Percentiles rank a stretch among this genome's conserved stretches.
phyloP scores from a whole-genome alignment of 2,797 vertebrate genomes.

The Sylvia borin region DNA sequence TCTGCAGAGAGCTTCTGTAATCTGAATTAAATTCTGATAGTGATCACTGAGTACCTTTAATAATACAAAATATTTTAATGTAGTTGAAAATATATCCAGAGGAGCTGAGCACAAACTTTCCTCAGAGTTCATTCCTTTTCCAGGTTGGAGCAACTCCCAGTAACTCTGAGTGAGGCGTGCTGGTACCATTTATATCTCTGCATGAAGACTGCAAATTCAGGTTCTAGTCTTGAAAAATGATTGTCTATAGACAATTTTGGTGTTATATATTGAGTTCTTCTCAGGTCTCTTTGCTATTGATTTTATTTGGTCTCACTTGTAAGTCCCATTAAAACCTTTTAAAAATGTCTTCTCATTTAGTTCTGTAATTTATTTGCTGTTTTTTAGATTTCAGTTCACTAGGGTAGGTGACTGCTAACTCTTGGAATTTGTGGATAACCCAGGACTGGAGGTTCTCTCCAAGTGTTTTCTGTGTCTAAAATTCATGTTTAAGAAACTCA shows the following conservation, averaged over 20 bases:
- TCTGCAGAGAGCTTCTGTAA: not conserved
- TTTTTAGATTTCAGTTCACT: not conserved
- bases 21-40: not conserved
- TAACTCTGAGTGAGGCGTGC: too few relatives aligned
- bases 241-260: not conserved
- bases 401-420: not conserved
- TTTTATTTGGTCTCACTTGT: not conserved
- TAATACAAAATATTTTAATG: not conserved
- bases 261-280: not conserved
- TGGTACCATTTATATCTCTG: not conserved
- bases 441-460: not conserved
- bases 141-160: not conserved
- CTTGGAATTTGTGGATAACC: not conserved
- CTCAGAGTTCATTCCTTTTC: not conserved
- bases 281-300: not conserved
- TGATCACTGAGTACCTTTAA: not conserved
- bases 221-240: not conserved
- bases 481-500: not conserved
- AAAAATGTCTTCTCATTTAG: not conserved
- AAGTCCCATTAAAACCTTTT: not conserved
- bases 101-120: not conserved
- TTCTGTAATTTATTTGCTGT: not conserved
- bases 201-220: not conserved
- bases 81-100: not conserved
- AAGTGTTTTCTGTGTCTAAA: not conserved